Evolutionary conservation across 2,113 vertebrate genomes (phyloP).

Genomic region (Euleptes europaea): DNA sequence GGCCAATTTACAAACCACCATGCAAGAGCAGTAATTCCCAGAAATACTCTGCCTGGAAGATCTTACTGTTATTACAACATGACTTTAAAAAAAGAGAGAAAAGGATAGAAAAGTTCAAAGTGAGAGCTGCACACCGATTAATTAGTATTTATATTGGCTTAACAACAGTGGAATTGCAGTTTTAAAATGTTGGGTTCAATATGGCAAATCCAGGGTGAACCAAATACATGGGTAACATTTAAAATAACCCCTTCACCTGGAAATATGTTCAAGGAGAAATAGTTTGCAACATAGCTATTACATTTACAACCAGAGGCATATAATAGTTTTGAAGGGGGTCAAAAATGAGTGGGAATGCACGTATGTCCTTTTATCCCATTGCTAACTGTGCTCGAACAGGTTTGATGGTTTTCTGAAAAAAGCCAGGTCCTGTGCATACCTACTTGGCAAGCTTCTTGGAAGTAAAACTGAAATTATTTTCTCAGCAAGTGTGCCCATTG

Average conservation of each 20-base stretch:
- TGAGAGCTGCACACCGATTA: conserved; percentile 10
- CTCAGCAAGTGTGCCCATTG: background rate
- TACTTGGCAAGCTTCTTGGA: background rate
- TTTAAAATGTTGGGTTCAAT: conserved; percentile 22
- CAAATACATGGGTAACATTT: conserved; percentile 21
- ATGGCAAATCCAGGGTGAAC: conserved; percentile 11
- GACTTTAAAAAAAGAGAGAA: conserved; percentile 16
- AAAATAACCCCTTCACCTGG: conserved; percentile 20
- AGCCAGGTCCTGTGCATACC: background rate
- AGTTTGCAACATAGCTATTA: background rate
- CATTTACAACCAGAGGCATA: background rate
- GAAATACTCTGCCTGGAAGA: conserved; percentile 55
- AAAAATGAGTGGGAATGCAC: background rate
- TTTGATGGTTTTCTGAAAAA: background rate
- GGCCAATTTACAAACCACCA: conserved; percentile 45
- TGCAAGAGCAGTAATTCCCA: conserved; percentile 53
- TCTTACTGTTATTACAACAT: conserved; percentile 27
- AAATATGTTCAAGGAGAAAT: conserved; percentile 9
- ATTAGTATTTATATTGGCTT: background rate
- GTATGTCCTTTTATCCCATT: background rate
- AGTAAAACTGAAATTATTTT: background rate
- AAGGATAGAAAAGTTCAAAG: conserved; percentile 22
- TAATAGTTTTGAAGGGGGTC: background rate
- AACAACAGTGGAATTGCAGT: background rate
- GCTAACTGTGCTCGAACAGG: background rate